A percentile compares a stretch with the other conserved stretches of the same genome.
Evolutionary conservation across 37 sponge, comb jelly and placozoan genomes (phyloP).

Genomic region (Spongia lamella): DNA sequence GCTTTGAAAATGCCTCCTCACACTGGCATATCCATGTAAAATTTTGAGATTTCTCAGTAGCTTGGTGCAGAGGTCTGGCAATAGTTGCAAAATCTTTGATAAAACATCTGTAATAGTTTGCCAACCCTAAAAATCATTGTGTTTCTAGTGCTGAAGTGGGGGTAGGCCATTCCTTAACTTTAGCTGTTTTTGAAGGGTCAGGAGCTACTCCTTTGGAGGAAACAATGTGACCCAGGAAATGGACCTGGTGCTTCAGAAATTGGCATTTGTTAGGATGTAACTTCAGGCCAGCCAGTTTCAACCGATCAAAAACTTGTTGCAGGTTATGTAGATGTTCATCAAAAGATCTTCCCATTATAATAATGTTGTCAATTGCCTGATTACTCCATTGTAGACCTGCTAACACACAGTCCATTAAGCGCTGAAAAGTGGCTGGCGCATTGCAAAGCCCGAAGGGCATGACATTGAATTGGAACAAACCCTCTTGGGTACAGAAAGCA

Average conservation of each 20-base stretch:
- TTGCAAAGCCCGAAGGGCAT: too few species aligned
- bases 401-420: background rate
- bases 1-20: slow-evolving; percentile 1
- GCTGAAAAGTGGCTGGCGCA: too few species aligned
- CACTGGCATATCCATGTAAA: background rate
- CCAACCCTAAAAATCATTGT: too few species aligned
- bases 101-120: background rate
- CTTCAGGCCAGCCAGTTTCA: slow-evolving; percentile 7
- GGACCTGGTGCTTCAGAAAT: too few species aligned
- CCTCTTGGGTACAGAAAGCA: too few species aligned
- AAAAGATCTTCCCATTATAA: slow-evolving; percentile 7
- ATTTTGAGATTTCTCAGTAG: background rate
- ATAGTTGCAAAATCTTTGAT: background rate
- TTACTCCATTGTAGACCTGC: background rate
- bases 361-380: slow-evolving; percentile 3
- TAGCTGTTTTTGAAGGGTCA: background rate
- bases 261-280: too few species aligned
- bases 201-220: background rate
- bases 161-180: background rate
- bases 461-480: slow-evolving; percentile 16
- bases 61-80: background rate
- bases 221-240: too few species aligned
- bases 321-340: slow-evolving; percentile 8
- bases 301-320: background rate
- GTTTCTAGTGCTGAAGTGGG: background rate